Base-by-base conservation (phyloP, 2,888 invertebrate species). In the Linyphia triangularis region DNA sequence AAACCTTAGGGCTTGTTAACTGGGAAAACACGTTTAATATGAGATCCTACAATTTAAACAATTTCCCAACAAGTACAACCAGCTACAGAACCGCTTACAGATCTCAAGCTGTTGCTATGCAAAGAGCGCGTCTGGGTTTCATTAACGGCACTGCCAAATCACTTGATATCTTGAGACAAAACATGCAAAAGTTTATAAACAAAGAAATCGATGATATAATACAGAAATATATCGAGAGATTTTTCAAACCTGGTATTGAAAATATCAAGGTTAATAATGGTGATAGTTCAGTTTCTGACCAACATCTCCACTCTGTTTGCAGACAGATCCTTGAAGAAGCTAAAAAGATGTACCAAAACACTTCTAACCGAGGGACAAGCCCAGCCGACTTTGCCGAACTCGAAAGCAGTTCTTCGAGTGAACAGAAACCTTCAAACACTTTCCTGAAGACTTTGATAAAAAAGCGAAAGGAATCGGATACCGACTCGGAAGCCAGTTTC, bases 181-280 rank as follows among this genome's bases (percentile, higher is more conserved):
- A 96, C 91, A 93, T 96, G 91, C 96, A 96, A 93, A 95, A 95
- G 89, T 95, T 95, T 70, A 96, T 96, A 57, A 96, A 96, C 91
- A 95, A 95, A 92, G 96, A 96, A 92, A 95, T 96, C 91, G 95
- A 96, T 93, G 94, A 94, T 92, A 95, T 96, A 73, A 95, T 96
- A 89, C 95, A 95, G 91, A 96, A 95, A 92, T 96, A 96, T 93
- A 93, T 96, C 88, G 95, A 96, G 93, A 96, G 95, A 93, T 96
- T 95, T 93, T 96, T 96, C 93, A 95, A 95, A 91, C 96, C 96
- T 90, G 96, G 96, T 88, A 95, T 96, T 51, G 95, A 95, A 90
- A 96, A 96, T 92, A 96, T 96, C 91, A 94, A 95, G 91, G 93
- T 94, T 90, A 96, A 96, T 93, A 94, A 96, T 91, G 96, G 96